phyloP scores from a whole-genome alignment of 1,140 invertebrate species.

The Xylocopa sonorina region DNA sequence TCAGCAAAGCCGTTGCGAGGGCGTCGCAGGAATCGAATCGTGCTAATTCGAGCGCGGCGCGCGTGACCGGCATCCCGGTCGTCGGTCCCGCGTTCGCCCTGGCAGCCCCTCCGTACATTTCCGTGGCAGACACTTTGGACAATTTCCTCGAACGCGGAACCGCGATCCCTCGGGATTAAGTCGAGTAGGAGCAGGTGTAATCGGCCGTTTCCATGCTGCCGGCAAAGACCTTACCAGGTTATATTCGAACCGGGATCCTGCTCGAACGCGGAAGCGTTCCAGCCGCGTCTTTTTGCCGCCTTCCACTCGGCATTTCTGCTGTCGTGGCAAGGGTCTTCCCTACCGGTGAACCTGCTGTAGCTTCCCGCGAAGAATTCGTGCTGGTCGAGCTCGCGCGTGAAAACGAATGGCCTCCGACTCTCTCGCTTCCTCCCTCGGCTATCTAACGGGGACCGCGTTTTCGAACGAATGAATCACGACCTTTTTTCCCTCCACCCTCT shows the following conservation, averaged over 20 bases:
- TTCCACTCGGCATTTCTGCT: conserved; percentile 49
- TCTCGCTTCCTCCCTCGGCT: too few species aligned
- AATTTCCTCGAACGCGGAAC: conserved; percentile 57
- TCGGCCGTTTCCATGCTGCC: conserved; percentile 49
- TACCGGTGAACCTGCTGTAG: conserved; percentile 3
- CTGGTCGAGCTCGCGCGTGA: conserved; percentile 4
- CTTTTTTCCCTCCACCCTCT: too few species aligned
- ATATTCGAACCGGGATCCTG: conserved; percentile 36
- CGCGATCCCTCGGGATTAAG: conserved; percentile 52
- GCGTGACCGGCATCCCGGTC: conserved; percentile 60
- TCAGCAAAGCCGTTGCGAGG: conserved; percentile 48
- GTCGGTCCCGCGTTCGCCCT: too few species aligned
- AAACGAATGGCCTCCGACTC: conserved; percentile 43
- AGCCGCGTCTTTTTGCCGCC: conserved; percentile 43
- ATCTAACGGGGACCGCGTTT: conserved; percentile 45
- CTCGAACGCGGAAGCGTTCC: conserved; percentile 49
- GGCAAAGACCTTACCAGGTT: conserved; percentile 42
- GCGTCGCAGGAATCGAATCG: conserved; percentile 53
- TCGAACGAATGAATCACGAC: conserved; percentile 52
- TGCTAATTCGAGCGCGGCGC: conserved; percentile 63
- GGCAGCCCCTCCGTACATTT: conserved; percentile 1
- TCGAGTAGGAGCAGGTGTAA: conserved; percentile 45
- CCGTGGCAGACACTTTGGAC: conserved; percentile 26
- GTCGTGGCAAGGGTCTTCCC: conserved; percentile 24
- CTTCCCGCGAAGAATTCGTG: conserved; percentile 34